These are phyloP conservation scores for Nesometra sesokonis DNA, from an alignment of 35 echinoderm and acorn worm genomes.

Conservation along the genomic window DNA sequence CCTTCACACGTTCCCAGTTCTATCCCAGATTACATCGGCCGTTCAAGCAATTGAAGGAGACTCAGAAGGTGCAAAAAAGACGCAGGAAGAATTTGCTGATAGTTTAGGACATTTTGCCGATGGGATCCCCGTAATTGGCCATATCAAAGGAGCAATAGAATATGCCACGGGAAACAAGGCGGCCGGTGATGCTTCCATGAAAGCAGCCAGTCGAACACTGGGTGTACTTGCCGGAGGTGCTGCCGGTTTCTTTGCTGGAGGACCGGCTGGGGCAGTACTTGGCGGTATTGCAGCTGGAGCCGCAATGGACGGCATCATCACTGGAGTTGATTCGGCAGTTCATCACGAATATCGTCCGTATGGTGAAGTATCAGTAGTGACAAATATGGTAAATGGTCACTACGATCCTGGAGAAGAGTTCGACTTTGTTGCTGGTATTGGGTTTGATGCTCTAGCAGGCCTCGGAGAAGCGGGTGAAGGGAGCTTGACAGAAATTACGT, in stretches of 20 bases:
- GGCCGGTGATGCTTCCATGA: constrained; percentile 1
- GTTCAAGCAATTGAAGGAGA: no score
- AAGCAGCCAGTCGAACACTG: constrained; percentile 12
- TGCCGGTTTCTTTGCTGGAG: constrained; percentile 19
- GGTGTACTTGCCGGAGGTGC: constrained; percentile 18
- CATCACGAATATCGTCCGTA: not conserved
- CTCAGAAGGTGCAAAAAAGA: no score
- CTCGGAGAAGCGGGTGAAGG: no score
- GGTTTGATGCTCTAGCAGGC: no score
- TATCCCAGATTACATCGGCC: no score
- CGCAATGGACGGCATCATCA: constrained; percentile 1
- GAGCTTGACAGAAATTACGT: no score
- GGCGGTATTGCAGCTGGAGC: constrained; percentile 11
- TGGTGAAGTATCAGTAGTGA: constrained; percentile 6
- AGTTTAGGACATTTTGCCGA: no score
- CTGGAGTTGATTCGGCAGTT: constrained; percentile 18
- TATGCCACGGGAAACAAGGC: constrained; percentile 13
- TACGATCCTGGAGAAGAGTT: no score
- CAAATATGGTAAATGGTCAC: constrained; percentile 21
- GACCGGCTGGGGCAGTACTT: constrained; percentile 12
- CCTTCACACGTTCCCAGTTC: no score
- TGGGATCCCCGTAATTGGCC: no score
- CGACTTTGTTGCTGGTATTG: no score
- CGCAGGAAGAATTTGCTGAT: no score
- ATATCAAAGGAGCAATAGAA: constrained; percentile 12